Base-by-base conservation (phyloP, 2,888 invertebrate genomes). In the Cephus spinipes region DNA sequence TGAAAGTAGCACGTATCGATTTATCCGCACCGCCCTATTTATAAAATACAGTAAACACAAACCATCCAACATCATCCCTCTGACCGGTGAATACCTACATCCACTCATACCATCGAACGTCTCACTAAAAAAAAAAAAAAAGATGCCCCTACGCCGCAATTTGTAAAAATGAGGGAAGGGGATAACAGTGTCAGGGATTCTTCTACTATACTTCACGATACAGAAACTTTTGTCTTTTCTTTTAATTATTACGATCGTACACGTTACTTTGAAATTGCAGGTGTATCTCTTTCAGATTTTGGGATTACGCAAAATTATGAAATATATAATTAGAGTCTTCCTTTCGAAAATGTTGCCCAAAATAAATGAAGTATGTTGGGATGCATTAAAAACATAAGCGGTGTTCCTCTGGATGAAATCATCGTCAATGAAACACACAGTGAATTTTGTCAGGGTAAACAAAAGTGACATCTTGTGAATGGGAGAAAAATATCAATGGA, bases 1-100 rank as follows among this genome's bases (percentile, higher is more conserved):
- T 90, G 90, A 90, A 90, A 89, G 87, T 87, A 85, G 83, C 86
- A 85, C 87, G 86, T 90, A 90, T 90, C 90, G 90, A 90, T 90
- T 89, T 89, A 88, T 87, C 87, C 84, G 86, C 84, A 86, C 86
- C 88, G 89, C 84, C 89, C 88, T 88, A 87, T 84, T 87, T 89
- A 88, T 82, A 82, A 86, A 87, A 84, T 85, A 86, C 87, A 83
- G 83, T 87, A 88, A 88, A 88, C 86, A 87, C 55, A 74, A 40
- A 75, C 75, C 69, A 9, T 77, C 69, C 73, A 71, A 77, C 75
- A 77, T 74, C 55, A 31, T 74, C 23, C 3, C 15, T 30, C 55
- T 35, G 55, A 55, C 55, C 55, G 23, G 23, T 23, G 23, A 55
- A 55, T 23, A 55, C 55, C 55, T 55, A 55, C 55, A 23, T 23